Evolutionary conservation across 2,797 vertebrate species (phyloP).

Genomic region (Acanthopagrus latus): DNA sequence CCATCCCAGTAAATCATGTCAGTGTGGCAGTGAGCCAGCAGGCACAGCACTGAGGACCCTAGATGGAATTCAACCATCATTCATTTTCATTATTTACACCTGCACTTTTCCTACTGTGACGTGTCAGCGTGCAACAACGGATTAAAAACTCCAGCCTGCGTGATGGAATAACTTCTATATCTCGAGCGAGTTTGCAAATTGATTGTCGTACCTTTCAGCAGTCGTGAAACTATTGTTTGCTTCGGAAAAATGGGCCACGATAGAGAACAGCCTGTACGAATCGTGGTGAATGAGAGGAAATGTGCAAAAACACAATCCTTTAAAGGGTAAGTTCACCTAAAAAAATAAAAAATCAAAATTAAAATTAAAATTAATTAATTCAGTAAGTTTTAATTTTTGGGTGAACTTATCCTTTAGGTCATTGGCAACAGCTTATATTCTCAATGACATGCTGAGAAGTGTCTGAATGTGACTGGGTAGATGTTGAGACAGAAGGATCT

Average conservation of each 20-base stretch:
- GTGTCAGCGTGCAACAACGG: not conserved
- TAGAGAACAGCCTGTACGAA: not conserved
- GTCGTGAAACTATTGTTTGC: not conserved
- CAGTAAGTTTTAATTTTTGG: too few relatives aligned
- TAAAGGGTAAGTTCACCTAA: too few relatives aligned
- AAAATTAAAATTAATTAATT: too few relatives aligned
- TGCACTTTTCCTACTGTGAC: not conserved
- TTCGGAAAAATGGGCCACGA: not conserved
- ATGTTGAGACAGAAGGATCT: not conserved
- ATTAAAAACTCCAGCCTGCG: not conserved
- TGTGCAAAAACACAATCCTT: not conserved
- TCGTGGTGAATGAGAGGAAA: not conserved
- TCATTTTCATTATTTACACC: slow-evolving; percentile 26
- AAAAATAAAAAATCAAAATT: too few relatives aligned
- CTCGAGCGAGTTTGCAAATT: not conserved
- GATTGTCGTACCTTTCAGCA: not conserved
- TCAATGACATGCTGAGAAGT: not conserved
- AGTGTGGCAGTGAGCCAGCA: slow-evolving; percentile 27
- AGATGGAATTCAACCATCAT: slow-evolving; percentile 19
- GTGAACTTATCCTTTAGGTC: not conserved
- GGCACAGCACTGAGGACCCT: not conserved
- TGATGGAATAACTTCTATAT: not conserved
- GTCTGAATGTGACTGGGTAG: slow-evolving; percentile 1
- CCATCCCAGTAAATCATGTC: not conserved
- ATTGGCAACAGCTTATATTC: not conserved